These are phyloP conservation scores for Tryphoninae sp. DNA, from an alignment of 2,888 invertebrate genomes.

Conservation along the genomic window DNA sequence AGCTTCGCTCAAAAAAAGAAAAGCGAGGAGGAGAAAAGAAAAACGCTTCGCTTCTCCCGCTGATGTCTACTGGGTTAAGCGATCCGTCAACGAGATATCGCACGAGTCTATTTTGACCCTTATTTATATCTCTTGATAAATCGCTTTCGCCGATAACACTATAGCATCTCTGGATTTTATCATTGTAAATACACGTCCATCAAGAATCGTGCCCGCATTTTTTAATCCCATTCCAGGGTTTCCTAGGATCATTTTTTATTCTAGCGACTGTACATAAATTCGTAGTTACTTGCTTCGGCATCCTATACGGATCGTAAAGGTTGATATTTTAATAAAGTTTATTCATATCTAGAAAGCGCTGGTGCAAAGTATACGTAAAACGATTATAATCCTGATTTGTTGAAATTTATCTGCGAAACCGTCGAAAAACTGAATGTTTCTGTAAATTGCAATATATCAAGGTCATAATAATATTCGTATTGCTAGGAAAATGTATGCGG, in stretches of 20 bases:
- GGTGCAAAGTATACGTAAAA: no score
- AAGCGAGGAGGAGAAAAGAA: conserved; percentile 25
- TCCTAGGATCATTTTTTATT: conserved; percentile 22
- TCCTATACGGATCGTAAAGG: no score
- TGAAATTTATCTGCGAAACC: no score
- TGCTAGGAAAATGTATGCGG: no score
- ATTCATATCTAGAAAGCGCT: neutral
- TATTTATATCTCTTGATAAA: conserved; percentile 56
- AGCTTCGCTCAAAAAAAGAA: neutral
- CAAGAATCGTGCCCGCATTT: neutral
- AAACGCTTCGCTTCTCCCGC: conserved; percentile 39
- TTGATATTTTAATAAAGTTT: neutral
- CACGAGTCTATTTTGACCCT: conserved; percentile 20
- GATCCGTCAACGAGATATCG: conserved; percentile 50
- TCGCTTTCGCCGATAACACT: conserved; percentile 39
- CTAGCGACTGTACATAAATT: neutral
- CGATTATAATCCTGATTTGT: no score
- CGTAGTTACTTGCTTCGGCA: neutral
- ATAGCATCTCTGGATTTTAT: conserved; percentile 14
- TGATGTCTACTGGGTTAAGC: conserved; percentile 42
- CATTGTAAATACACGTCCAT: conserved; percentile 1
- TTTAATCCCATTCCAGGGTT: conserved; percentile 23
- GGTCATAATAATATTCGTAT: no score
- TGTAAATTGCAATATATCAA: no score
- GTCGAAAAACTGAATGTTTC: no score